These are phyloP conservation scores for Chanos chanos DNA, from an alignment of 2,797 vertebrate species.

Conservation along the genomic window DNA sequence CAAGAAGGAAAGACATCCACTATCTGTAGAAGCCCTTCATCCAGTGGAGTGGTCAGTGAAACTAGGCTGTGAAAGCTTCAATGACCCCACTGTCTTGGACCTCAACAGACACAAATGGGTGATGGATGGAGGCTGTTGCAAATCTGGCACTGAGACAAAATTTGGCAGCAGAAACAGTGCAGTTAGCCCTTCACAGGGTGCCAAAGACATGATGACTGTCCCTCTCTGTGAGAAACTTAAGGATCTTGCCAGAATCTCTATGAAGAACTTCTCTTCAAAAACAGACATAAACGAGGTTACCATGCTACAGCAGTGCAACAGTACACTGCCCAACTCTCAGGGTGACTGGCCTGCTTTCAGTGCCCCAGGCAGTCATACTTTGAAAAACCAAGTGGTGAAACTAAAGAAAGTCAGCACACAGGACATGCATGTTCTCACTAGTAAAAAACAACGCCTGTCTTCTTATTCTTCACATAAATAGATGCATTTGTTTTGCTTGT, in stretches of 20 bases:
- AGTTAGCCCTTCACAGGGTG: slow-evolving; percentile 69
- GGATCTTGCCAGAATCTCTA: slow-evolving; percentile 75
- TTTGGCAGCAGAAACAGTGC: slow-evolving; percentile 41
- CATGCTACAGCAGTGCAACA: slow-evolving; percentile 71
- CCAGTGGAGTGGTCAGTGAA: slow-evolving; percentile 42
- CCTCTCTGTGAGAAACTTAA: slow-evolving; percentile 78
- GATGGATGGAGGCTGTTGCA: slow-evolving; percentile 46
- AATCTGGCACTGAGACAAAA: slow-evolving; percentile 55
- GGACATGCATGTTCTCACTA: slow-evolving; percentile 78
- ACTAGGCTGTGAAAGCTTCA: slow-evolving; percentile 38
- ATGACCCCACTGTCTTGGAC: slow-evolving; percentile 39
- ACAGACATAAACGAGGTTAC: slow-evolving; percentile 72
- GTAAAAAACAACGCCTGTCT: slow-evolving; percentile 80
- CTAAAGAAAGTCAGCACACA: slow-evolving; percentile 81
- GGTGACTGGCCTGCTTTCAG: slow-evolving; percentile 63
- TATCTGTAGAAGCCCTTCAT: slow-evolving; percentile 43
- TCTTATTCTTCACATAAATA: slow-evolving; percentile 79
- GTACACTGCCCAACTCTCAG: slow-evolving; percentile 62
- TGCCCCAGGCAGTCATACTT: slow-evolving; percentile 69
- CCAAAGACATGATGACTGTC: slow-evolving; percentile 77
- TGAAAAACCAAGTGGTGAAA: slow-evolving; percentile 74
- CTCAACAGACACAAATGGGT: slow-evolving; percentile 60
- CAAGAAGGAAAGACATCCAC: no score
- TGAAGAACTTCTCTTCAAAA: slow-evolving; percentile 80
- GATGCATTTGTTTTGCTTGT: slow-evolving; percentile 10